Conservation (phyloP, 92 coral and sea anemone species). For the Zoanthus sociatus region DNA sequence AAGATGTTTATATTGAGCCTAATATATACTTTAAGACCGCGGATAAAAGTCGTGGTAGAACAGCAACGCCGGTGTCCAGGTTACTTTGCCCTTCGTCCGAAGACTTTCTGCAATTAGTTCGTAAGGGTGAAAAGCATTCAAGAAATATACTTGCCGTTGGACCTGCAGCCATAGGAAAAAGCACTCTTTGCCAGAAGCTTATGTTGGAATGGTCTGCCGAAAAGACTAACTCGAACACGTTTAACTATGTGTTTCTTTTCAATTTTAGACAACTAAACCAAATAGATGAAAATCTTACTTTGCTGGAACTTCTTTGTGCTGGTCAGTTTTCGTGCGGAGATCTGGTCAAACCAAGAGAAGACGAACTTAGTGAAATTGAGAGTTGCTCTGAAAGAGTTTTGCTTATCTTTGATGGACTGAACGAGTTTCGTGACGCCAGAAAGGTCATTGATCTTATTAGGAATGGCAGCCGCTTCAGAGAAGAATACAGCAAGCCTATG, state of each 20-base stretch:
- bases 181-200: conserved; percentile 41
- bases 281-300: conserved; percentile 18
- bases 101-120: conserved; percentile 13
- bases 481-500: conserved; percentile 46
- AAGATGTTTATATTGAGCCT: conserved; percentile 36
- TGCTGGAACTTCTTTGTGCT: conserved; percentile 39
- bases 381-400: conserved; percentile 26
- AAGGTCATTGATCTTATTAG: conserved; percentile 36
- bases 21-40: conserved; percentile 34
- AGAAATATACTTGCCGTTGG: conserved; percentile 28
- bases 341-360: conserved; percentile 41
- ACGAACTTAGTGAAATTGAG: conserved; percentile 38
- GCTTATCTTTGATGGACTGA: conserved; percentile 41
- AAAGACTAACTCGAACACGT: background rate
- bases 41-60: conserved; percentile 13
- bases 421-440: conserved; percentile 25
- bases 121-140: background rate
- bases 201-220: conserved; percentile 32
- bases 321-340: conserved; percentile 45
- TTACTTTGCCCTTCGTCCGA: conserved; percentile 4
- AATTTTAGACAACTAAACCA: conserved; percentile 42
- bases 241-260: conserved; percentile 29
- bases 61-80: background rate
- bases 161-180: conserved; percentile 37
- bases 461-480: conserved; percentile 50